Conservation (phyloP, 2,797 vertebrate species). For the Macropodus opercularis region DNA sequence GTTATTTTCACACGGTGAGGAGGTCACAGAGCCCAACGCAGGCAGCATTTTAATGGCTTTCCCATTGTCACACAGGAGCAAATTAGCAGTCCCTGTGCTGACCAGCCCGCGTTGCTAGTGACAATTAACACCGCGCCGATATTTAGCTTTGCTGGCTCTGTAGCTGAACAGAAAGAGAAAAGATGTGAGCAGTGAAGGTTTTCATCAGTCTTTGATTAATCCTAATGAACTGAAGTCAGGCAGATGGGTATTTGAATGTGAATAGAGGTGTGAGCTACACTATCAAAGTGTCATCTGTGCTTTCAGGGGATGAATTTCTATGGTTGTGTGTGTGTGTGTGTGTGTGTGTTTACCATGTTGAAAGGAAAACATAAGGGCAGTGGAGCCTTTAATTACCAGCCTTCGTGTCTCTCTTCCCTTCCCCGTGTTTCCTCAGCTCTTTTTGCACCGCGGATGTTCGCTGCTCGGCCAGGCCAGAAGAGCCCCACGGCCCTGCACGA, state of each 20-base stretch:
- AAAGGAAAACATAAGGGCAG: conserved; percentile 9
- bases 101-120: conserved; percentile 23
- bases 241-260: conserved; percentile 39
- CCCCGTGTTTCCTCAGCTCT: conserved; percentile 81
- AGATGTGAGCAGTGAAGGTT: conserved; percentile 5
- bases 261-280: conserved; percentile 18
- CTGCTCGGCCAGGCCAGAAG: conserved; percentile 91
- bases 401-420: background rate
- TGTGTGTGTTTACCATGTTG: conserved; percentile 15
- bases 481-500: conserved; percentile 89
- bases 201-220: conserved; percentile 37
- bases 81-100: conserved; percentile 37
- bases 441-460: conserved; percentile 90
- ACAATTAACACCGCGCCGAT: conserved; percentile 26
- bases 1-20: conserved; percentile 53
- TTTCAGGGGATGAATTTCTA: conserved; percentile 20
- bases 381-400: background rate
- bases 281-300: conserved; percentile 1
- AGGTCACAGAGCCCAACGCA: conserved; percentile 40
- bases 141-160: conserved; percentile 37
- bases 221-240: conserved; percentile 28
- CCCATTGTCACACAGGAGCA: conserved; percentile 45
- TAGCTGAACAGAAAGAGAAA: conserved; percentile 25
- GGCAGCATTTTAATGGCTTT: conserved; percentile 50
- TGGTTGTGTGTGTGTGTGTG: conserved; percentile 15